Base-by-base conservation (phyloP, 2,888 invertebrate species). In the Nomada ferruginata region DNA sequence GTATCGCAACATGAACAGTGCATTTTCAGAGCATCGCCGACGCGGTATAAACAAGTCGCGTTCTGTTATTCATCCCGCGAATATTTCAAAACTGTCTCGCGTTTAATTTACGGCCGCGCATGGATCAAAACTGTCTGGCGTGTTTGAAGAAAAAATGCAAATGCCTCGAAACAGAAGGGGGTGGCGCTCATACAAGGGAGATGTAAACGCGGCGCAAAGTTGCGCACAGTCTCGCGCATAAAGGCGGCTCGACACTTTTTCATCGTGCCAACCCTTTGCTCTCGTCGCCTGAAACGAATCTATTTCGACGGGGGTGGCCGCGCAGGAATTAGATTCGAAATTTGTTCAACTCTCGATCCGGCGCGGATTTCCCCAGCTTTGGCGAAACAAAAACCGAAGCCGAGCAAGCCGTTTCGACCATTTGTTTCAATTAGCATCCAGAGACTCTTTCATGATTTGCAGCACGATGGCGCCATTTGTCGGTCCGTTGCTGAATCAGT, bases 341-440 rank as follows among this genome's bases (percentile, higher is more conserved):
- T 88, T 79, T 82, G 75, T 87, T 88, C 82, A 76, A 87, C 82
- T 83, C 83, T 61, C 82, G 70, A 79, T 82, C 63, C 65, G 69
- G 63, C 36, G 75, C 29, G 61, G 66, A 65, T 61, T 73, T 53
- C 29, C 18, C 23, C 20, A 13, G 23, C 57, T 20, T 26, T 15
- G 26, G 29, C 4, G 63, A 55, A 65, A 75, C 77, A 69, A 75
- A 47, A 79, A 59, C 11, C 9, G 9, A 47, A 20, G 7, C 36
- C 36, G 65, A 44, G 75, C 15, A 61, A 63, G 36, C 29, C 65
- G 80, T 84, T 82, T 69, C 71, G 52, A 68, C 76, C 80, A 83
- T 86, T 86, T 83, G 82, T 87, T 85, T 83, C 86, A 87, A 88
- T 88, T 84, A 86, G 75, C 36, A 68, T 60, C 52, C 29, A 20